phyloP scores from a whole-genome alignment of 2,797 vertebrate species.

The Dendrocincla fuliginosa region DNA sequence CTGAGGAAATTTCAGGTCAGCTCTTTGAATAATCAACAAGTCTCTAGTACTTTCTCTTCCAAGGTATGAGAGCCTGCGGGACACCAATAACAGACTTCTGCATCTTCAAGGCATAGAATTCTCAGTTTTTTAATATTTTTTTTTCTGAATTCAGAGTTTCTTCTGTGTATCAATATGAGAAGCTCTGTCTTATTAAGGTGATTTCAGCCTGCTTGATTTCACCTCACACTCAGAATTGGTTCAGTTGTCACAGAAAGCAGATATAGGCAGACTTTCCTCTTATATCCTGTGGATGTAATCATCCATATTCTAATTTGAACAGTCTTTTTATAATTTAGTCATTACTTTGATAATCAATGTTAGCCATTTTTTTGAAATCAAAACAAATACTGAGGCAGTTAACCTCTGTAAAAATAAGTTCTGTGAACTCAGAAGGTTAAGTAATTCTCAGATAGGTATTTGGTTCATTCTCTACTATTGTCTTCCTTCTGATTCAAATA shows the following conservation, averaged over 20 bases:
- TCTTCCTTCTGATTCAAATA: neutral
- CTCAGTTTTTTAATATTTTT: neutral
- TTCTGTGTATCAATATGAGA: neutral
- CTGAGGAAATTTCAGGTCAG: neutral
- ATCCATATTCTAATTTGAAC: neutral
- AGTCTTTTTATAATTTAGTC: neutral
- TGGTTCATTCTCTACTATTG: neutral
- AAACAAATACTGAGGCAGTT: neutral
- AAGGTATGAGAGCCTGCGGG: neutral
- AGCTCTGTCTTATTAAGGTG: neutral
- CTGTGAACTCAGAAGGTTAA: neutral
- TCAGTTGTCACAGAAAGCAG: neutral
- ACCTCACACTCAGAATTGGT: neutral
- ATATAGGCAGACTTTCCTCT: neutral
- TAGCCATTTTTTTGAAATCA: neutral
- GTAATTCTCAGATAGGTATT: neutral
- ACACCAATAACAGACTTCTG: neutral
- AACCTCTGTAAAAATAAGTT: neutral
- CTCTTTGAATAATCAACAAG: neutral
- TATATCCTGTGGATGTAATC: neutral
- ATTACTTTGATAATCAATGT: neutral
- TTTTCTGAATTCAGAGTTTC: neutral
- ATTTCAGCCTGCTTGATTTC: neutral
- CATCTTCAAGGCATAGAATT: neutral
- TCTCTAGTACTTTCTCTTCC: neutral